Percentiles rank a stretch among this genome's conserved stretches.
These are phyloP conservation scores for Homarus americanus DNA, from an alignment of 1,140 invertebrate genomes.

Conservation along the genomic window DNA sequence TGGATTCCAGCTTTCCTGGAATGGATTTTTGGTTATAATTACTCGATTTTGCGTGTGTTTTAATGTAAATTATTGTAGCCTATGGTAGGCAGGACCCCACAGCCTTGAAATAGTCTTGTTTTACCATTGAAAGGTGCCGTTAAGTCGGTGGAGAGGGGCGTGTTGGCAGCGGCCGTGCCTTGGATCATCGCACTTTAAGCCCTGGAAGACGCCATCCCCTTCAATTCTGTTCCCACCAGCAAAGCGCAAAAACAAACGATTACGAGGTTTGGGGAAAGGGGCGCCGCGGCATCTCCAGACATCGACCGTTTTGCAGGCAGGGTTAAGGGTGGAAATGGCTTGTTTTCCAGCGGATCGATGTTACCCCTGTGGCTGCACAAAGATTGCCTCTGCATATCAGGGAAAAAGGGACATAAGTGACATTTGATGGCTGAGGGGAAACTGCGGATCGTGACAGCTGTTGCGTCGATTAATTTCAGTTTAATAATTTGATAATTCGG, in stretches of 20 bases:
- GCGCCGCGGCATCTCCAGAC: slow-evolving; percentile 57
- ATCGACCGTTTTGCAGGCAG: slow-evolving; percentile 32
- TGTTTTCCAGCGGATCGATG: slow-evolving; percentile 60
- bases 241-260: slow-evolving; percentile 72
- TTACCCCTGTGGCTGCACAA: slow-evolving; percentile 69
- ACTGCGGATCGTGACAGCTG: slow-evolving; percentile 56
- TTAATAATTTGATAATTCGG: slow-evolving; percentile 62
- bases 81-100: background rate
- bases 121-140: too few relatives aligned
- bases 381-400: slow-evolving; percentile 65
- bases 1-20: slow-evolving; percentile 35
- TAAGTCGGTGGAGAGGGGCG: background rate
- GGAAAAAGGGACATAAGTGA: slow-evolving; percentile 66
- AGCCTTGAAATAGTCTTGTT: background rate
- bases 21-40: slow-evolving; percentile 6
- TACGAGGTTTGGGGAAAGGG: slow-evolving; percentile 59
- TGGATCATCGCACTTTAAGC: slow-evolving; percentile 64
- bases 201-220: slow-evolving; percentile 64
- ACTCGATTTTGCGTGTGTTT: background rate
- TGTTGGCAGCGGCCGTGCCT: background rate
- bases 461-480: slow-evolving; percentile 62
- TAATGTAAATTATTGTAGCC: background rate
- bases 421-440: slow-evolving; percentile 46
- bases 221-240: slow-evolving; percentile 69
- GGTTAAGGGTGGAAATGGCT: slow-evolving; percentile 50